Conservation (phyloP, 2,113 vertebrate species). For the Zosterops pallidus region DNA sequence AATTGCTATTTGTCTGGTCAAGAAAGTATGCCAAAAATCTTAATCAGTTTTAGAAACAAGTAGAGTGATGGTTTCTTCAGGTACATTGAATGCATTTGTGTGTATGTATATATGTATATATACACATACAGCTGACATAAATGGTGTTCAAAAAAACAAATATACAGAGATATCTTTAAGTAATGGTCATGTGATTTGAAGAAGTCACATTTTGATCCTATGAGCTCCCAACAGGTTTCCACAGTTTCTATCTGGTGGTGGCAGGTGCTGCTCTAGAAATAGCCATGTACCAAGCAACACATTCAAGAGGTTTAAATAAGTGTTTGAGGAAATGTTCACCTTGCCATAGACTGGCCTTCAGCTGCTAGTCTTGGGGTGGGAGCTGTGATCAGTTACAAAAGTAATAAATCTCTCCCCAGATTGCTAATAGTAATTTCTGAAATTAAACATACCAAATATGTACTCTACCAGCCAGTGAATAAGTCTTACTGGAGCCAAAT, state of each 20-base stretch:
- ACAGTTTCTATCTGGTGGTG: neutral
- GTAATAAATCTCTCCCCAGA: neutral
- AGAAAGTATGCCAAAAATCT: neutral
- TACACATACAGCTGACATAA: neutral
- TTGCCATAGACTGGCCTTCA: neutral
- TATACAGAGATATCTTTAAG: neutral
- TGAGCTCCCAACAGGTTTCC: neutral
- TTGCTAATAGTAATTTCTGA: neutral
- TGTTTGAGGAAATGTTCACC: neutral
- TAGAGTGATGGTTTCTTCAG: neutral
- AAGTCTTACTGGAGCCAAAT: neutral
- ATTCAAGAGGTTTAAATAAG: neutral
- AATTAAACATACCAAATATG: neutral
- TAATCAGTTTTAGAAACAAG: neutral
- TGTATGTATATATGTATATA: neutral
- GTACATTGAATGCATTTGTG: neutral
- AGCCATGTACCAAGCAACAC: neutral
- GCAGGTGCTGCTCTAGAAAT: neutral
- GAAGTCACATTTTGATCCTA: neutral
- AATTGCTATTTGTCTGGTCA: neutral
- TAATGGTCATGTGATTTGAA: neutral
- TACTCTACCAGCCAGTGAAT: neutral
- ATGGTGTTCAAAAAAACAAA: neutral
- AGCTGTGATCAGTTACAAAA: neutral
- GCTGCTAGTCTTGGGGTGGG: neutral